Evolutionary conservation across 2,797 vertebrate species (phyloP), one percentile per base, ranked within the genome.

Genomic region (Xiphorhynchus erythropygius): DNA sequence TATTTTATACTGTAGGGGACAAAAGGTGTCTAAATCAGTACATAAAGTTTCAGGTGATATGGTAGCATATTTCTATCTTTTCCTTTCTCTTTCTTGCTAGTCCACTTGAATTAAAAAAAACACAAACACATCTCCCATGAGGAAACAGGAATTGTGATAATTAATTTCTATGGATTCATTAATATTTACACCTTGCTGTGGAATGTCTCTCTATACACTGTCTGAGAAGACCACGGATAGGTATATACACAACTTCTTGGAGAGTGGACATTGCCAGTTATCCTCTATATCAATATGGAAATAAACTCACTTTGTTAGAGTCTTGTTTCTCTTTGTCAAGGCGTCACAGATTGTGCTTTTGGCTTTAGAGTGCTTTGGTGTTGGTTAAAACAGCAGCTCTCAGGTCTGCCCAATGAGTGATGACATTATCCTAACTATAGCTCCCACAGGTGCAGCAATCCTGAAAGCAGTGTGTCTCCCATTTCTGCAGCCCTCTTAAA

Each of bases 331-430:
- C 24, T 59, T 10, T 8, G 12, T 68, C 27, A 74, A 74, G 18
- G 6, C 42, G 23, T 50, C 42, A 44, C 2, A 27, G 62, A 10
- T 11, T n/a, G 46, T 57, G 42, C 9, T 86, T 93, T 71, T 88
- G 57, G 30, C 28, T 49, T 62, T 37, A 6, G 25, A 71, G 14
- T 37, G 21, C 23, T 81, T 83, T 62, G 35, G 6, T 76, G 4
- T n/a, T 69, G 33, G 28, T 56, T 37, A 60, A 52, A 83, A 59
- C 8, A 84, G 39, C 55, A 68, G 15, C 30, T 80, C 56, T 63
- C 1, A 1, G 11, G 13, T 13, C 23, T 52, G 32, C 2, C 12
- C 3, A 1, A 18, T 14, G 49, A 63, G 19, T 41, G 57, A 68
- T 8, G 4, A 27, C 23, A 11, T 62, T 41, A 7, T 5, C 3